Evolutionary conservation across 2,113 vertebrate species (phyloP).

Genomic region (Ciconia maguari): DNA sequence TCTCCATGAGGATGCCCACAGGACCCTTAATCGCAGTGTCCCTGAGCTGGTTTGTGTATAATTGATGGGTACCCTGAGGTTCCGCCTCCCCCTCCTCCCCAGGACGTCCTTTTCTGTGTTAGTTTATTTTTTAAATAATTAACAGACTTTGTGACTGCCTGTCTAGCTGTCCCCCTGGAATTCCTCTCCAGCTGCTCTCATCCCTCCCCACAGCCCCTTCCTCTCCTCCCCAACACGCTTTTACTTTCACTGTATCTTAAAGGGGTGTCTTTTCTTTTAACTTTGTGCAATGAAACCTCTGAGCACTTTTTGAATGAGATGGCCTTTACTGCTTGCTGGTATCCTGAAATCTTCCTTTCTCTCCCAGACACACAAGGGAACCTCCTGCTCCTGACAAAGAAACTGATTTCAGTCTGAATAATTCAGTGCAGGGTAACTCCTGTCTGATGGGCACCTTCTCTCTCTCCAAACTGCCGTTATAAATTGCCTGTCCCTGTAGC

Average conservation of each 20-base stretch:
- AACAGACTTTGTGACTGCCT: conserved; percentile 48
- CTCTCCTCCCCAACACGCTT: neutral
- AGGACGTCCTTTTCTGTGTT: conserved; percentile 37
- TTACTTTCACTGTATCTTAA: neutral
- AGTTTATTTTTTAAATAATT: conserved; percentile 69
- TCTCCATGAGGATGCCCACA: neutral
- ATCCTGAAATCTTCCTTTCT: neutral
- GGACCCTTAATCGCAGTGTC: neutral
- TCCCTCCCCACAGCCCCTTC: neutral
- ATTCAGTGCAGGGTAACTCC: neutral
- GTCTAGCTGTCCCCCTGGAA: conserved; percentile 36
- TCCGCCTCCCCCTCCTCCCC: neutral
- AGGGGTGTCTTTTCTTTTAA: neutral
- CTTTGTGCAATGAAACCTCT: neutral
- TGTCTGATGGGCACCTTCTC: neutral
- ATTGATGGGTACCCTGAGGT: conserved; percentile 21
- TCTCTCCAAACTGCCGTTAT: neutral
- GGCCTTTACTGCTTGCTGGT: neutral
- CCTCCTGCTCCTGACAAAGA: neutral
- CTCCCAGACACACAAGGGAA: neutral
- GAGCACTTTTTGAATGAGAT: neutral
- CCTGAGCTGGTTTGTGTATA: conserved; percentile 9
- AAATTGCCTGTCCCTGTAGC: neutral
- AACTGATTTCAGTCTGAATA: neutral
- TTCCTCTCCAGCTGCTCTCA: conserved; percentile 51